A percentile compares a stretch with the other conserved stretches of the same genome.
These are phyloP conservation scores for Pseudococcus longispinus DNA, from an alignment of 2,888 invertebrate species.

Conservation along the genomic window DNA sequence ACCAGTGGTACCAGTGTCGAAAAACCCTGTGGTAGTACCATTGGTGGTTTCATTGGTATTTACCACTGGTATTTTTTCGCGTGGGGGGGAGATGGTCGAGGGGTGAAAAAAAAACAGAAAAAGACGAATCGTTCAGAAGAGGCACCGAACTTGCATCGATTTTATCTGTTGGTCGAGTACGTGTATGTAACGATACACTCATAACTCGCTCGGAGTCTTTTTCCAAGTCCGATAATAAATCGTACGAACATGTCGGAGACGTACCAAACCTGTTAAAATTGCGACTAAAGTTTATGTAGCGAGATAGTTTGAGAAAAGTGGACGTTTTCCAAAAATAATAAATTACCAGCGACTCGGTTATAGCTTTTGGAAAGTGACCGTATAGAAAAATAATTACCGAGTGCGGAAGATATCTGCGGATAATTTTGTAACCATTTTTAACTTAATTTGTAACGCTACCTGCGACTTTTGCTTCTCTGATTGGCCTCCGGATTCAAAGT, in stretches of 20 bases:
- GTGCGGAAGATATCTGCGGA: neutral
- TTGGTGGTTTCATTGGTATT: too few relatives aligned
- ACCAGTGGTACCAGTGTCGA: too few relatives aligned
- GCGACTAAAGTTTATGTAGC: neutral
- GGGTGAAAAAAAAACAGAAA: neutral
- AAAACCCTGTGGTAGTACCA: too few relatives aligned
- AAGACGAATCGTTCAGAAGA: neutral
- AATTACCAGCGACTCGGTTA: constrained; percentile 6
- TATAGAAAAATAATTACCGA: constrained; percentile 9
- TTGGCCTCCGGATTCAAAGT: neutral
- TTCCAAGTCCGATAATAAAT: constrained; percentile 1
- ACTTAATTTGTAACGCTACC: neutral
- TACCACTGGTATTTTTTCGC: too few relatives aligned
- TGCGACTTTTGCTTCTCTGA: neutral
- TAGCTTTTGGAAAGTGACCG: constrained; percentile 5
- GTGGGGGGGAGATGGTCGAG: too few relatives aligned
- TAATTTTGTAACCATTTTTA: neutral
- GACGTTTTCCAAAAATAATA: constrained; percentile 22
- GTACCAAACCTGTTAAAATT: constrained; percentile 17
- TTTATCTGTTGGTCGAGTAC: neutral
- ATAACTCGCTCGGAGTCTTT: neutral
- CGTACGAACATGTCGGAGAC: neutral
- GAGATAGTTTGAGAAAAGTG: constrained; percentile 13
- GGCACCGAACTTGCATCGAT: neutral
- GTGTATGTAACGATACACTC: neutral